Conservation (phyloP, 2,888 invertebrate species). For the Orgyia antiqua region DNA sequence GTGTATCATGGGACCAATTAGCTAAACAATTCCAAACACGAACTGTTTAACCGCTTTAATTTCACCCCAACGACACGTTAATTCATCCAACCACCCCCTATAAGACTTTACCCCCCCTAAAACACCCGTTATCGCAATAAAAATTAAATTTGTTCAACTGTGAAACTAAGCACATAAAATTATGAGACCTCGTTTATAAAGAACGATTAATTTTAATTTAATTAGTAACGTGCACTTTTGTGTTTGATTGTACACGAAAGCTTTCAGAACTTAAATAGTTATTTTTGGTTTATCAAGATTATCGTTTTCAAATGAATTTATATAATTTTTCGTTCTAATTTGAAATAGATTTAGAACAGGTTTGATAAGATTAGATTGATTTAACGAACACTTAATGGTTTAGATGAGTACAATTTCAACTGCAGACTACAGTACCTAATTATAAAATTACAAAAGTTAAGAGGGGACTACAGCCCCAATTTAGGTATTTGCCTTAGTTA, state of each 20-base stretch:
- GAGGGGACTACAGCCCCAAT: no score
- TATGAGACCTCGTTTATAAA: conserved; percentile 23
- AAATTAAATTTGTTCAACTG: conserved; percentile 47
- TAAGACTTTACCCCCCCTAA: conserved; percentile 4
- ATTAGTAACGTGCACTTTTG: conserved; percentile 11
- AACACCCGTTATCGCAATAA: conserved; percentile 30
- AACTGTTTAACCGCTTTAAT: conserved; percentile 52
- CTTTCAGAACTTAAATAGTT: conserved; percentile 7
- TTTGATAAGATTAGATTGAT: no score
- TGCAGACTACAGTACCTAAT: no score
- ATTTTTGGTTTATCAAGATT: conserved; percentile 9
- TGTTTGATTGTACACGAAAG: conserved; percentile 7
- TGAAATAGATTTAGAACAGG: neutral
- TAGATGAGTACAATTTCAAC: no score
- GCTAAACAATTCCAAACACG: conserved; percentile 47
- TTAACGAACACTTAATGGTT: no score
- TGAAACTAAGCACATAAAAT: conserved; percentile 21
- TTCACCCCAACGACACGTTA: conserved; percentile 55
- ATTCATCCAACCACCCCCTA: conserved; percentile 28
- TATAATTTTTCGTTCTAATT: neutral
- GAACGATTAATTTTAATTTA: conserved; percentile 18
- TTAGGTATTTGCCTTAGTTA: no score
- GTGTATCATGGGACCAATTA: conserved; percentile 54
- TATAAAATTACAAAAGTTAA: no score
- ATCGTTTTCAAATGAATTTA: neutral